A percentile compares a stretch with the other conserved stretches of the same genome.
phyloP scores from a whole-genome alignment of 2,113 vertebrate genomes.

The Psephotus haematonotus region DNA sequence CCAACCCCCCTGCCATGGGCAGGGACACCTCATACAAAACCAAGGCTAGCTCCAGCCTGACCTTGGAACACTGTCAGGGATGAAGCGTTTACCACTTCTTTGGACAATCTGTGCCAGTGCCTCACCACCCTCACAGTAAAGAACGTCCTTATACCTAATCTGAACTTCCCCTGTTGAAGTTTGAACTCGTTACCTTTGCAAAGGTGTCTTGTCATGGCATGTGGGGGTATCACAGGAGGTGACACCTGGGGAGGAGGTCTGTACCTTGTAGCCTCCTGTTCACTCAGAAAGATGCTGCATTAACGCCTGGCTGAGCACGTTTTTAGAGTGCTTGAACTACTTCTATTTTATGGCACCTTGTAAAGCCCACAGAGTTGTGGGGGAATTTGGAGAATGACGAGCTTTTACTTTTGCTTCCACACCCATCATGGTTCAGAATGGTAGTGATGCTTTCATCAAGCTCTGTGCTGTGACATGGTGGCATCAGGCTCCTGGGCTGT shows the following conservation, averaged over 20 bases:
- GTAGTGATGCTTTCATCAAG: rapidly evolving
- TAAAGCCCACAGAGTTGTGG: neutral
- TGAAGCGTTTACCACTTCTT: neutral
- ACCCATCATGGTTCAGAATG: no score
- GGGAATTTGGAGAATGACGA: no score
- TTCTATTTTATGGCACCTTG: no score
- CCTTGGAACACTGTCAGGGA: neutral
- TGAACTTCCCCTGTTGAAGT: neutral
- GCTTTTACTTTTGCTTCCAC: neutral
- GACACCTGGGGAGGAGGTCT: neutral
- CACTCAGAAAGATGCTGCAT: neutral
- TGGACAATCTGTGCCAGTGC: neutral
- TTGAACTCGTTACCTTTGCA: neutral
- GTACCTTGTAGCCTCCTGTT: neutral
- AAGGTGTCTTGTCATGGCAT: neutral
- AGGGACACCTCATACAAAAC: neutral
- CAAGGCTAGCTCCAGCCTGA: neutral
- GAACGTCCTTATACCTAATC: neutral
- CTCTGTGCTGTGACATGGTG: neutral
- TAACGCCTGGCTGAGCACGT: neutral
- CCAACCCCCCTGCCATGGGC: neutral
- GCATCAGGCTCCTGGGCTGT: neutral
- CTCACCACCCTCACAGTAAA: neutral
- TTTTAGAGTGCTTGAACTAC: rapidly evolving
- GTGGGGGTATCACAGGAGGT: neutral